These are phyloP conservation scores for Loripinus fragilis DNA, from an alignment of 2,888 invertebrate species.

Conservation along the genomic window DNA sequence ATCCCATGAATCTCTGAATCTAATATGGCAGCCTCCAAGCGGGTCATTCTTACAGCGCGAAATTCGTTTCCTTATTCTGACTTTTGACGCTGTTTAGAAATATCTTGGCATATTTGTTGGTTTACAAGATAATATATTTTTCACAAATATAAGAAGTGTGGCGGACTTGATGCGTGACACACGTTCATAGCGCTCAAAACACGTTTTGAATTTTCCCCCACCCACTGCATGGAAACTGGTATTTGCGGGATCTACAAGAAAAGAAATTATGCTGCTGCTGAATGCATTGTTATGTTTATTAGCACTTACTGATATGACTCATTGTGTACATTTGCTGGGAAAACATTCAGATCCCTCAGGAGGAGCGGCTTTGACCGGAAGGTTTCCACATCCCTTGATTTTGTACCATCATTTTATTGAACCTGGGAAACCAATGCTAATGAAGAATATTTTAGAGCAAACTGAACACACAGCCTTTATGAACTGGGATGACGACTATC, in stretches of 20 bases:
- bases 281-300: not conserved
- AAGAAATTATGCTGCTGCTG: too few species aligned
- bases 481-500: slow-evolving; percentile 74
- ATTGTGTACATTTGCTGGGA: slow-evolving; percentile 65
- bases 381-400: slow-evolving; percentile 71
- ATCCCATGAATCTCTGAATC: slow-evolving; percentile 36
- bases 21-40: slow-evolving; percentile 31
- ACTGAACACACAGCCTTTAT: slow-evolving; percentile 68
- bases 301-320: not conserved
- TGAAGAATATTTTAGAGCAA: slow-evolving; percentile 70
- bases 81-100: too few species aligned
- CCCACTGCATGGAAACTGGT: too few species aligned
- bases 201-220: too few species aligned
- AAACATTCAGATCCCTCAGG: slow-evolving; percentile 61
- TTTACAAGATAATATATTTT: too few species aligned
- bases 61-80: not conserved
- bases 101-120: too few species aligned
- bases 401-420: slow-evolving; percentile 76
- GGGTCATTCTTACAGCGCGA: not conserved
- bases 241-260: too few species aligned
- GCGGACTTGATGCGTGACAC: too few species aligned
- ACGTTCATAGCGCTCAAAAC: too few species aligned
- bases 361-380: slow-evolving; percentile 66
- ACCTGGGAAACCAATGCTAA: slow-evolving; percentile 71
- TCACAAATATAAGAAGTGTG: too few species aligned